Base-by-base conservation (phyloP, 1,140 invertebrate genomes). In the Polypedilum vanderplanki region DNA sequence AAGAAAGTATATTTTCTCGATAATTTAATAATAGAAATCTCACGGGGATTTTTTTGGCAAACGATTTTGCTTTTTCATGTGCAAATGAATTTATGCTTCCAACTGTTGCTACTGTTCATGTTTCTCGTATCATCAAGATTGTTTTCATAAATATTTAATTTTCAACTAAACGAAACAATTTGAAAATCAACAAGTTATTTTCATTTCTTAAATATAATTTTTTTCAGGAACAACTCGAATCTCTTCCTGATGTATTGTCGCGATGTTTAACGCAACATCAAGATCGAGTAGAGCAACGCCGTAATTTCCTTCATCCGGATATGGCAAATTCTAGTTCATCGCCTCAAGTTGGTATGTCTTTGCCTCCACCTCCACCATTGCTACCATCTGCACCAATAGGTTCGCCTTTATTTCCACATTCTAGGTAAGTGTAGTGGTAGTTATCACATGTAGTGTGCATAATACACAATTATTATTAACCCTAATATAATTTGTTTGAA, bases 241-340 rank as follows among this genome's bases (percentile, higher is more conserved):
- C 89, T 76, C 84, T 96, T 77, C 94, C 93, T 33, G 94, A 95
- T 77, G 85, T 94, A 76, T 85, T 96, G 81, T 89, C 90, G 20
- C 84, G 90, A 75, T 90, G 90, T 79, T 81, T 93, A 77, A 88
- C 87, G 74, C 90, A 91, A 77, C 89, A 90, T 78, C 86, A 86
- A 82, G 86, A 87, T 78, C 80, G 87, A 74, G 86, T 90, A 77
- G 91, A 93, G 78, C 91, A 93, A 79, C 84, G 91, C 75, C 87
- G 90, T 74, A 92, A 94, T 81, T 93, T 93, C 84, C 86, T 94
- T 73, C 93, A 94, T 83, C 93, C 92, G 46, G 92, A 94, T 79
- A 90, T 91, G 40, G 90, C 90, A n/a, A 81, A 85, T 76, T 75
- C 84, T 78, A 78, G 86, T 77, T 81, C 84, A 77, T 78, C 80